These are phyloP conservation scores for Diadumene lineata DNA, from an alignment of 92 coral and sea anemone species.

Conservation along the genomic window DNA sequence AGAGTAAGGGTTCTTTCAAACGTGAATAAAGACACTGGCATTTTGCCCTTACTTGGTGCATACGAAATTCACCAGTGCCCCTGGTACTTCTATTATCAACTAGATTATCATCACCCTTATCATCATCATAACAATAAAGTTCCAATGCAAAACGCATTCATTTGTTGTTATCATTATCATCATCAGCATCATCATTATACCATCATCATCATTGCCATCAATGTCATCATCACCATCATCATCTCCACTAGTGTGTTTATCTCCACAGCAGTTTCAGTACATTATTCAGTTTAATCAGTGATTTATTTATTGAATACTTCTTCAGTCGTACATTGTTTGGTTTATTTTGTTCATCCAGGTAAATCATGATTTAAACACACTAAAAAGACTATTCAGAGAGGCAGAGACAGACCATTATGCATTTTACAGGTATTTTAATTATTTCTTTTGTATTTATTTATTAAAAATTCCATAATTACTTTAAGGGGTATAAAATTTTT, in stretches of 20 bases:
- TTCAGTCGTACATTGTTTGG: neutral
- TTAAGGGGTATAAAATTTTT: too few relatives aligned
- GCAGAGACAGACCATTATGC: constrained; percentile 98
- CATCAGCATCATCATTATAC: neutral
- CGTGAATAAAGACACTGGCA: too few relatives aligned
- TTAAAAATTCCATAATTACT: too few relatives aligned
- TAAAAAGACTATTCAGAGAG: constrained; percentile 86
- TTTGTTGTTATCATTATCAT: neutral
- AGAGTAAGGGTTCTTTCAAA: constrained; percentile 72
- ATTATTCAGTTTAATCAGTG: neutral
- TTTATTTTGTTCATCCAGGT: constrained; percentile 44
- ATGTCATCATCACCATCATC: neutral
- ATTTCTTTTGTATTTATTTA: too few relatives aligned
- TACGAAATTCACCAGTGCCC: too few relatives aligned
- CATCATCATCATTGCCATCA: neutral
- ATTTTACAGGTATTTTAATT: constrained; percentile 64
- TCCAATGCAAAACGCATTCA: neutral
- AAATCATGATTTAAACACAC: constrained; percentile 94
- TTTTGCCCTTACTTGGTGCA: too few relatives aligned
- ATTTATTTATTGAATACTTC: neutral
- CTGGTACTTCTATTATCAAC: neutral
- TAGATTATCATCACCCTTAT: neutral
- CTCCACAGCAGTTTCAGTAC: neutral
- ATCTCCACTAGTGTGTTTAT: neutral
- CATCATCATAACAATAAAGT: neutral